Conservation (phyloP, 2,113 vertebrate species). For the Ranitomeya imitator region DNA sequence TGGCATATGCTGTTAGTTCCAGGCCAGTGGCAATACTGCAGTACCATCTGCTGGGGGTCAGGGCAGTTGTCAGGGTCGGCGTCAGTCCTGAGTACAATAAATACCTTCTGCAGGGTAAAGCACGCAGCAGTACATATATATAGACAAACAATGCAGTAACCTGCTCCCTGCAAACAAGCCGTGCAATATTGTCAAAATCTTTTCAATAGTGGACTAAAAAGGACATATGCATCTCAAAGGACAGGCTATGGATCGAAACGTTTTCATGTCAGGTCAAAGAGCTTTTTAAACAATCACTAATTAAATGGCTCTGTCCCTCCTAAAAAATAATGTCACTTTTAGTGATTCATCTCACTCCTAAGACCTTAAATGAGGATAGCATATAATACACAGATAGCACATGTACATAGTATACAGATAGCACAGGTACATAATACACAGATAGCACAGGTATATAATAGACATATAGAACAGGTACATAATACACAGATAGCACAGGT, state of each 20-base stretch:
- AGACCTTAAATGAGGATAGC: neutral
- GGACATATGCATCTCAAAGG: slow-evolving; percentile 85
- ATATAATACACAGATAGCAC: neutral
- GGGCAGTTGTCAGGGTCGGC: slow-evolving; percentile 81
- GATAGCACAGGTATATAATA: too few species aligned
- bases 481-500: too few species aligned
- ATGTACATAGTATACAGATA: neutral
- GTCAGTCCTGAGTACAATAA: slow-evolving; percentile 71
- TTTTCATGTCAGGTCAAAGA: slow-evolving; percentile 61
- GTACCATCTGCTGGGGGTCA: slow-evolving; percentile 86
- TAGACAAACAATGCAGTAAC: slow-evolving; percentile 84
- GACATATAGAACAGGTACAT: too few species aligned
- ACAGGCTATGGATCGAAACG: slow-evolving; percentile 59
- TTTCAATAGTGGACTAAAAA: slow-evolving; percentile 74
- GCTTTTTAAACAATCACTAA: slow-evolving; percentile 29
- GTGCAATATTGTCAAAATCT: slow-evolving; percentile 76
- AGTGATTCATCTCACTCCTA: neutral
- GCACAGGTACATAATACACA: too few species aligned
- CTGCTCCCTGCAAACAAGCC: slow-evolving; percentile 72
- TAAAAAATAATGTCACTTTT: slow-evolving; percentile 11
- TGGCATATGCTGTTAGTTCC: slow-evolving; percentile 89
- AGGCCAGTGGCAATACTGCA: slow-evolving; percentile 82
- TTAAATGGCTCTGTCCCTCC: neutral
- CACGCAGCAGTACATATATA: slow-evolving; percentile 74
- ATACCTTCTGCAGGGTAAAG: slow-evolving; percentile 72